Evolutionary conservation across 2,888 invertebrate species (phyloP), one percentile per base, ranked within the genome.

Genomic region (Agriopis leucophaearia): DNA sequence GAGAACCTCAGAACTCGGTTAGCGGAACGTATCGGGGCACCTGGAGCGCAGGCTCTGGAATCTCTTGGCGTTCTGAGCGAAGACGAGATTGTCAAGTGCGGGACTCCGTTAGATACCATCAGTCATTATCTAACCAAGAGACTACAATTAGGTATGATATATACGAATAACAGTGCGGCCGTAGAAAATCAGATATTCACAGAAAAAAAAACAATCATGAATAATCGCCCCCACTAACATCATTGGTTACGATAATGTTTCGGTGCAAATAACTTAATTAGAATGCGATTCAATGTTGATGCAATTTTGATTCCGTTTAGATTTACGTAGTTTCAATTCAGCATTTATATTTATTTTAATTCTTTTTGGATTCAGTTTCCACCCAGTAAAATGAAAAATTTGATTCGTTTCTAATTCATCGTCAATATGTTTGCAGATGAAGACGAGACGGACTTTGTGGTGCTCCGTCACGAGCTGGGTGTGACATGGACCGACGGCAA

Each of bases 401-500:
- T 8, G 44, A n/a, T 48, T 18, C 5, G 16, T 10, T 18, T 47
- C 47, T 4, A 16, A 18, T 16, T 9, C 8, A 0, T 48, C 15
- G 12, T 40, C 40, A 27, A 66, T 27, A 64, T 64, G 50, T 51
- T 71, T 74, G 13, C 76, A 94, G 95, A 76, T 69, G 94, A 95
- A 69, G 94, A 96, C 59, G 99, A 99, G 90, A 95, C 99, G 0
- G 99, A 99, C 93, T 94, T 99, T 76, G 97, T 99, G 1, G 96
- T 99, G 42, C 94, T 99, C 76, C 96, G 99, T 0, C 99, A 99
- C 86, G 98, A 99, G 82, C 94, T 99, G 55, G 97, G 97, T 38
- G 97, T 99, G 66, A 95, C 96, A 67, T 99, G 99, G 98, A 97
- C 98, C 4, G 98, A 99, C 83, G 97, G 97, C 18, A 95, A 95